phyloP scores from a whole-genome alignment of 2,113 vertebrate genomes.

The Phylloscopus whistleri region DNA sequence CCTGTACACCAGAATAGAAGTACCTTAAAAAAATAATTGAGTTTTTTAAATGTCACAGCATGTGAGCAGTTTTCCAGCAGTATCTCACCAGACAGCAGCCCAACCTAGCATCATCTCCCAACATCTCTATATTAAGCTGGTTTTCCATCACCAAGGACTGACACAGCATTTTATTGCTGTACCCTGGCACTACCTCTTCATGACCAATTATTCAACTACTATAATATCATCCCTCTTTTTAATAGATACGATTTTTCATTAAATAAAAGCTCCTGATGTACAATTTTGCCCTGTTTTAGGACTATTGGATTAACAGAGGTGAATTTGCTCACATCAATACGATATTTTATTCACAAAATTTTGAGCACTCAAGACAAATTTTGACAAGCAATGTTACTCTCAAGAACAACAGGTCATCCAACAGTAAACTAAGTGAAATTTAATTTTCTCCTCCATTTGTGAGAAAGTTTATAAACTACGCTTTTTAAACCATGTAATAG shows the following conservation, averaged over 20 bases:
- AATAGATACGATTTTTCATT: not conserved
- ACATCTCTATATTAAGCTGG: fast-evolving
- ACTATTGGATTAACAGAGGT: not conserved
- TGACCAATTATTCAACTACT: not conserved
- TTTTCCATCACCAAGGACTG: not conserved
- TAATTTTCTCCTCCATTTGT: not conserved
- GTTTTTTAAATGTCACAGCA: not conserved
- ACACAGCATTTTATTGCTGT: not conserved
- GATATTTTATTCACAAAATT: not conserved
- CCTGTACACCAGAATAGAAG: not conserved
- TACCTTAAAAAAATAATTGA: not conserved
- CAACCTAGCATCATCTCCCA: not conserved
- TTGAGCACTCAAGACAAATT: not conserved
- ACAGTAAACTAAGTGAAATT: not conserved
- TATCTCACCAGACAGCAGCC: not conserved
- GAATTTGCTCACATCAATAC: not conserved
- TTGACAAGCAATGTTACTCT: not conserved
- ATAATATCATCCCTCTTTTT: not conserved
- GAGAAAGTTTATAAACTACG: not conserved
- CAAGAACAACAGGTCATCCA: not conserved
- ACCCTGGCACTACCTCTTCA: not conserved
- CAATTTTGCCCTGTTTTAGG: not conserved
- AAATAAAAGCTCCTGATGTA: not conserved
- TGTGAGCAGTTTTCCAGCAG: not conserved
- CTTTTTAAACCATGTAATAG: not conserved